A percentile compares a stretch with the other conserved stretches of the same genome.
Conservation (phyloP, 2,888 invertebrate species). For the Mimachlamys varia region DNA sequence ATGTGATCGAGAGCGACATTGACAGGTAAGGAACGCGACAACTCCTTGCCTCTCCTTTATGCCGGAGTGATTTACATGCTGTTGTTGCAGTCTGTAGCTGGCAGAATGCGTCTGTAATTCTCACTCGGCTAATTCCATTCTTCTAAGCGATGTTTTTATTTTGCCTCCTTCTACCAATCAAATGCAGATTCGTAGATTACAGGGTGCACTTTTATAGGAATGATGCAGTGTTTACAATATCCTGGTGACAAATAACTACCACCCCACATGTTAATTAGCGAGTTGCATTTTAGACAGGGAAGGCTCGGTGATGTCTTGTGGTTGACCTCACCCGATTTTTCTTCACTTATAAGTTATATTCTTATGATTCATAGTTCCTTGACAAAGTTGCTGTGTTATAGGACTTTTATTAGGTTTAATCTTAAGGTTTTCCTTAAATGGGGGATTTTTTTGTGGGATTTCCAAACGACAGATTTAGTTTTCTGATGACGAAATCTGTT, state of each 20-base stretch:
- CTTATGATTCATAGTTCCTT: too few species aligned
- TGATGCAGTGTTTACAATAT: background rate
- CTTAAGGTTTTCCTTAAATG: too few species aligned
- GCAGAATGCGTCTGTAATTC: slow-evolving; percentile 14
- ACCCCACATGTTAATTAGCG: background rate
- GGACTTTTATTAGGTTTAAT: too few species aligned
- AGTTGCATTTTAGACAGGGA: background rate
- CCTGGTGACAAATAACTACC: background rate
- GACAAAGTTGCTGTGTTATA: too few species aligned
- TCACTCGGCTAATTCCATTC: background rate
- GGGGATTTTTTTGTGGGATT: too few species aligned
- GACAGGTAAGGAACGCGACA: background rate
- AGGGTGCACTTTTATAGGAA: background rate
- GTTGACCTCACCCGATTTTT: background rate
- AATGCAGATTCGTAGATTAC: background rate
- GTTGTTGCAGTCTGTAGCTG: background rate
- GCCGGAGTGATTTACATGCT: background rate
- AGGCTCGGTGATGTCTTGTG: background rate
- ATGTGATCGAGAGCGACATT: background rate
- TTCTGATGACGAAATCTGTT: too few species aligned
- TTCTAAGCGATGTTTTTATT: background rate
- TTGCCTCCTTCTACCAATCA: background rate
- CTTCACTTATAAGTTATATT: background rate
- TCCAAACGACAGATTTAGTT: too few species aligned
- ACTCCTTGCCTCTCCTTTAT: background rate